Percentiles rank a stretch among this genome's conserved stretches.
phyloP scores from a whole-genome alignment of 2,888 invertebrate species.

The Drosophila mimica region DNA sequence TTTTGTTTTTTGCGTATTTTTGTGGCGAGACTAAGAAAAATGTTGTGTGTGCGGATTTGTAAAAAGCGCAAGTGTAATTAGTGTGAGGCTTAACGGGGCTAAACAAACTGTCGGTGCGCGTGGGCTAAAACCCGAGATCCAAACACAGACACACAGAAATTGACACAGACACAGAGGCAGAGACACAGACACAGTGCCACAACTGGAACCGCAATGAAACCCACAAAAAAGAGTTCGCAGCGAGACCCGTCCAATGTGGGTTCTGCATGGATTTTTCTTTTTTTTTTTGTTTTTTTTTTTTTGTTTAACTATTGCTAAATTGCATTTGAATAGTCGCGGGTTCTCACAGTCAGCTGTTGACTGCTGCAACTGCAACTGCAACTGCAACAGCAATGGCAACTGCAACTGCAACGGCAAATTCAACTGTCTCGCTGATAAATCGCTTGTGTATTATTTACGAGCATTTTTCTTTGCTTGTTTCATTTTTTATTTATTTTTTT shows the following conservation, averaged over 20 bases:
- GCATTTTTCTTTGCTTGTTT: slow-evolving; percentile 18
- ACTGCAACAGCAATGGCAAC: slow-evolving; percentile 32
- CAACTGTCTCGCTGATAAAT: slow-evolving; percentile 68
- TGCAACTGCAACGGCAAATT: slow-evolving; percentile 40
- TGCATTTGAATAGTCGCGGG: slow-evolving; percentile 61
- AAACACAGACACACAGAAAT: slow-evolving; percentile 17
- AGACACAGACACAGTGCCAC: slow-evolving; percentile 4
- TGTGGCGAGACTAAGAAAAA: slow-evolving; percentile 71
- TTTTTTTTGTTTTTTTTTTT: not conserved
- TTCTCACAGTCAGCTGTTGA: slow-evolving; percentile 29
- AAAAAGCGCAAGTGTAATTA: slow-evolving; percentile 77
- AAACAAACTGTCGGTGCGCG: slow-evolving; percentile 64
- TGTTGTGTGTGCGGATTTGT: slow-evolving; percentile 60
- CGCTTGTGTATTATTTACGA: slow-evolving; percentile 63
- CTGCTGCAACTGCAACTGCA: slow-evolving; percentile 19
- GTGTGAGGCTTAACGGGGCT: slow-evolving; percentile 75
- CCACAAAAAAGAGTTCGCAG: slow-evolving; percentile 13
- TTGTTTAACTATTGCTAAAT: slow-evolving; percentile 63
- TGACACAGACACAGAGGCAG: slow-evolving; percentile 5
- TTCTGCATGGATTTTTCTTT: slow-evolving; percentile 25
- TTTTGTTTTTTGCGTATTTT: slow-evolving; percentile 17
- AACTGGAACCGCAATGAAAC: slow-evolving; percentile 31
- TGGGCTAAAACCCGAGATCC: slow-evolving; percentile 43
- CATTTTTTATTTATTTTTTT: not conserved
- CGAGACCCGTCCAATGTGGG: slow-evolving; percentile 42